Conservation (phyloP, 2,113 vertebrate genomes). For the Xiphias gladius region DNA sequence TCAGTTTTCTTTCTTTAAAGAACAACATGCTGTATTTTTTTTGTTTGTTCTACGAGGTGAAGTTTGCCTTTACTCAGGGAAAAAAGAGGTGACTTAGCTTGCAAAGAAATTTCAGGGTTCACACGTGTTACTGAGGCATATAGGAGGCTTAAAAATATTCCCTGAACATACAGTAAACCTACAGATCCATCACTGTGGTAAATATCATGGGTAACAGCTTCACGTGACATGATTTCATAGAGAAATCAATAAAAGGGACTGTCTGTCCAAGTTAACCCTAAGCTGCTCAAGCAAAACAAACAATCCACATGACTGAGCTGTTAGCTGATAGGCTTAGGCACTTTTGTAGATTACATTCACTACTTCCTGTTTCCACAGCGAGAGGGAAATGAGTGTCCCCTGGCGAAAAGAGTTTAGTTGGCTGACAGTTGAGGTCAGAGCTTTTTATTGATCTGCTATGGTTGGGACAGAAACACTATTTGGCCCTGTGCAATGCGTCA, state of each 20-base stretch:
- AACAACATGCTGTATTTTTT: neutral
- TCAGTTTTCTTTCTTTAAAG: neutral
- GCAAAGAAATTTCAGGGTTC: slow-evolving; percentile 7
- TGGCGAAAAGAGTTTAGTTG: slow-evolving; percentile 44
- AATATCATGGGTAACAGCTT: slow-evolving; percentile 43
- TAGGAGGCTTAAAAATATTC: slow-evolving; percentile 32
- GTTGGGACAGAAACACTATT: slow-evolving; percentile 64
- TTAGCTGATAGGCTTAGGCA: slow-evolving; percentile 59
- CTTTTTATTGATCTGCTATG: slow-evolving; percentile 64
- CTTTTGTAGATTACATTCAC: slow-evolving; percentile 61
- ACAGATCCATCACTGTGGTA: slow-evolving; percentile 35
- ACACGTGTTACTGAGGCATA: neutral
- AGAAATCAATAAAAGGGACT: slow-evolving; percentile 40
- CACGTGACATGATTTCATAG: slow-evolving; percentile 35
- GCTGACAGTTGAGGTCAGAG: slow-evolving; percentile 75
- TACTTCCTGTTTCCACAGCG: slow-evolving; percentile 50
- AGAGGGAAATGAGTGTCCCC: slow-evolving; percentile 40
- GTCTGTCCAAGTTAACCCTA: slow-evolving; percentile 26
- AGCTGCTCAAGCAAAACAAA: slow-evolving; percentile 49
- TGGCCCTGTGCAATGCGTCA: slow-evolving; percentile 55
- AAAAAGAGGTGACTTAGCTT: neutral
- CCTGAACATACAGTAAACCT: slow-evolving; percentile 17
- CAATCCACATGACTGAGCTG: slow-evolving; percentile 35
- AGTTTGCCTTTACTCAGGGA: neutral
- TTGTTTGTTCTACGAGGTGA: neutral